Evolutionary conservation across 2,113 vertebrate species (phyloP).

Genomic region (Anthoscopus minutus): DNA sequence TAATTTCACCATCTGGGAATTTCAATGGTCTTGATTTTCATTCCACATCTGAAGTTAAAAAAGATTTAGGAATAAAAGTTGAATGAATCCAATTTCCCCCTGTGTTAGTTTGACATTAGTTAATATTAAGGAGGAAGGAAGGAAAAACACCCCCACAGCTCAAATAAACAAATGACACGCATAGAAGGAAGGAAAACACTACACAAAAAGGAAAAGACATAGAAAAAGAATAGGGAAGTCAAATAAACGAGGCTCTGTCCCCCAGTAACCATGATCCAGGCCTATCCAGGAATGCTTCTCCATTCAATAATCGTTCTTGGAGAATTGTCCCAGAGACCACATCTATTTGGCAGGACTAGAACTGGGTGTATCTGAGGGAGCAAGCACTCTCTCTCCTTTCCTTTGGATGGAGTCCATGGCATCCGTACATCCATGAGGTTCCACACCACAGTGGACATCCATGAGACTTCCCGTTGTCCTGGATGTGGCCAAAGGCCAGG

Average conservation of each 20-base stretch:
- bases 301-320: background rate
- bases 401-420: background rate
- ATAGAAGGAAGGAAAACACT: background rate
- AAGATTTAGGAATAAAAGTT: background rate
- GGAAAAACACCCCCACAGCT: too few species aligned
- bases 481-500: background rate
- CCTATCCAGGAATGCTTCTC: background rate
- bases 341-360: background rate
- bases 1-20: background rate
- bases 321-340: background rate
- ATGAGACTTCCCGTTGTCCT: background rate
- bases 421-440: background rate
- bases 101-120: too few species aligned
- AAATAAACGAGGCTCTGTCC: background rate
- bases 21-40: background rate
- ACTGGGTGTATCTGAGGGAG: background rate
- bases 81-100: background rate
- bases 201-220: background rate
- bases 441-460: background rate
- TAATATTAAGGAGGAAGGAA: too few species aligned
- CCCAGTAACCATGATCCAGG: background rate
- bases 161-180: background rate
- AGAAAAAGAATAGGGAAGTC: background rate
- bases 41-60: background rate
- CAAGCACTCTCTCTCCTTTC: accelerated